These are phyloP conservation scores for Lutjanus erythropterus DNA, from an alignment of 2,113 vertebrate genomes.

Conservation along the genomic window DNA sequence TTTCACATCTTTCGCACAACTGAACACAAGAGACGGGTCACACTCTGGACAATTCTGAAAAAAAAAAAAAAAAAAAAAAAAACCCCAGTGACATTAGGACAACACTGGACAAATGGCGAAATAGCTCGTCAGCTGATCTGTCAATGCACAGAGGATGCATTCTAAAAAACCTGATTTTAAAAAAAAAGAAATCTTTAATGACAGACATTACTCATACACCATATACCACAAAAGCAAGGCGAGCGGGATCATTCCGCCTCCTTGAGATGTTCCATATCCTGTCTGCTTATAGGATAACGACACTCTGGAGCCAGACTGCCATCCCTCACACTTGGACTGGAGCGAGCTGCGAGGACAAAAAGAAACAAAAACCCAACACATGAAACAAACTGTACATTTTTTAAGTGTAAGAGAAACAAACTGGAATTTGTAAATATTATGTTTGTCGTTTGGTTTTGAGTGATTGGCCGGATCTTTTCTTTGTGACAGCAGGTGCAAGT, in stretches of 20 bases:
- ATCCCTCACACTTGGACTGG: slow-evolving; percentile 74
- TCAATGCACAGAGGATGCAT: slow-evolving; percentile 62
- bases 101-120: slow-evolving; percentile 60
- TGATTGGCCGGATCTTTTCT: slow-evolving; percentile 81
- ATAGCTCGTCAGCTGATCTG: slow-evolving; percentile 40
- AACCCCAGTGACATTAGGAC: slow-evolving; percentile 64
- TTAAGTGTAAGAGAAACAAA: slow-evolving; percentile 84
- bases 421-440: slow-evolving; percentile 89
- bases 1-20: slow-evolving; percentile 81
- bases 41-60: slow-evolving; percentile 68
- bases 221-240: slow-evolving; percentile 58
- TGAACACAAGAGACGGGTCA: slow-evolving; percentile 71
- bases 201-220: slow-evolving; percentile 72
- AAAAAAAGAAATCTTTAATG: slow-evolving; percentile 60
- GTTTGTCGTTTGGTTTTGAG: slow-evolving; percentile 85
- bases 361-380: slow-evolving; percentile 64
- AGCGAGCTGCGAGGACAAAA: slow-evolving; percentile 64
- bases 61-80: slow-evolving; percentile 45
- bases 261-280: slow-evolving; percentile 60
- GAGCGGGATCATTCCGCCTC: slow-evolving; percentile 18
- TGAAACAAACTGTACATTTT: slow-evolving; percentile 85
- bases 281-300: slow-evolving; percentile 67
- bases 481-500: slow-evolving; percentile 87
- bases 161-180: slow-evolving; percentile 66
- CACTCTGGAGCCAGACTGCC: slow-evolving; percentile 75